These are phyloP conservation scores for Eupithecia pulchellata DNA, from an alignment of 2,888 invertebrate species.

Conservation along the genomic window DNA sequence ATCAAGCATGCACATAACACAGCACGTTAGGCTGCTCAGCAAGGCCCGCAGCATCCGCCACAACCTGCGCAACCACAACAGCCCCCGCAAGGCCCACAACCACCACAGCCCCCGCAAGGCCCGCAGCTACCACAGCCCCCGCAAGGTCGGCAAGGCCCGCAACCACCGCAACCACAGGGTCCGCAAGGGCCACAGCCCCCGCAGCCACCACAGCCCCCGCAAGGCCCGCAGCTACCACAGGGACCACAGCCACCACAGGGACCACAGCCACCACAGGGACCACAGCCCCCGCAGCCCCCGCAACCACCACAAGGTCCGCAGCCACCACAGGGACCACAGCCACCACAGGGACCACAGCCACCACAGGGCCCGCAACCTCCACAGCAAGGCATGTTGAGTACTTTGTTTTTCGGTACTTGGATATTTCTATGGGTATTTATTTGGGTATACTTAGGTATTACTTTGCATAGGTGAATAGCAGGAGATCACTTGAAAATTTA, in stretches of 20 bases:
- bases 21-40: neutral
- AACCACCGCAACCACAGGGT: neutral
- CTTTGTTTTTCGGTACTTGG: constrained; percentile 6
- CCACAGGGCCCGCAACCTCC: constrained; percentile 6
- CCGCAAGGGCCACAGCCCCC: neutral
- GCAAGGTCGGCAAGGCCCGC: neutral
- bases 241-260: constrained; percentile 1
- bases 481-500: neutral
- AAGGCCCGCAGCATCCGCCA: neutral
- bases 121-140: neutral
- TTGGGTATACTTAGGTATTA: neutral
- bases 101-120: neutral
- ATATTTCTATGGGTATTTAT: neutral
- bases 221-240: neutral
- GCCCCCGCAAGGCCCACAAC: neutral
- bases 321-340: neutral
- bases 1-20: constrained; percentile 3
- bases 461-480: neutral
- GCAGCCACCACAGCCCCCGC: neutral
- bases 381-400: constrained; percentile 2
- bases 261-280: neutral
- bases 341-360: neutral
- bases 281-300: neutral
- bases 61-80: neutral
- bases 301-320: neutral